phyloP scores from a whole-genome alignment of 2,113 vertebrate species.

The Cichladusa arquata region DNA sequence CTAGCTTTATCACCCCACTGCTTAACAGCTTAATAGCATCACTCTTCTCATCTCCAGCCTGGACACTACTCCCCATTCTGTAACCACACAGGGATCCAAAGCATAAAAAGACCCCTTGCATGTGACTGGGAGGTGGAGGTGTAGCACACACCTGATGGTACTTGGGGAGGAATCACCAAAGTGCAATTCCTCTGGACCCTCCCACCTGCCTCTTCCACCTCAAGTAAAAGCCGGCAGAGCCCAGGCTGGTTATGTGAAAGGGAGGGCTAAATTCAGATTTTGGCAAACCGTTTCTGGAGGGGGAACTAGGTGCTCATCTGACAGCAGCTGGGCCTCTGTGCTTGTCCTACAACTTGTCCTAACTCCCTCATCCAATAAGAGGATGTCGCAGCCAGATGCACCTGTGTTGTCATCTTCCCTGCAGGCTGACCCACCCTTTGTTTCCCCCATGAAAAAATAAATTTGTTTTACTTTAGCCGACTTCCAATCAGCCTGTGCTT shows the following conservation, averaged over 20 bases:
- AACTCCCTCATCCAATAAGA: not conserved
- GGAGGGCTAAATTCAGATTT: not conserved
- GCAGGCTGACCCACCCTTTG: not conserved
- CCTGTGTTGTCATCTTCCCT: not conserved
- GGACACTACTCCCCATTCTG: rapidly evolving
- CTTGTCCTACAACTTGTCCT: not conserved
- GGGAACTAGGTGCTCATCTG: not conserved
- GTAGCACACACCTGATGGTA: not conserved
- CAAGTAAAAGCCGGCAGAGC: not conserved
- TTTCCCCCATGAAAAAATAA: not conserved
- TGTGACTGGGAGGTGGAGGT: not conserved
- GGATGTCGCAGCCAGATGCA: not conserved
- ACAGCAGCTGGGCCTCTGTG: not conserved
- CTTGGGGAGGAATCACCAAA: rapidly evolving
- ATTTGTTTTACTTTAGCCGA: not conserved
- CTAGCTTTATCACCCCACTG: not conserved
- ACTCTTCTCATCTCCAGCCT: not conserved
- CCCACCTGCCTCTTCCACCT: not conserved
- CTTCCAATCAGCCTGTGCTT: not conserved
- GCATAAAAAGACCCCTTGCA: not conserved
- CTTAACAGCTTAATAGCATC: not conserved
- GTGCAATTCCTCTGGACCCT: not conserved
- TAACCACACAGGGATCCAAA: not conserved
- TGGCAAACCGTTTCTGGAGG: not conserved
- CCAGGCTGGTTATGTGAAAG: not conserved